Evolutionary conservation across 1,140 invertebrate genomes (phyloP).

Genomic region (Drosophila insularis): DNA sequence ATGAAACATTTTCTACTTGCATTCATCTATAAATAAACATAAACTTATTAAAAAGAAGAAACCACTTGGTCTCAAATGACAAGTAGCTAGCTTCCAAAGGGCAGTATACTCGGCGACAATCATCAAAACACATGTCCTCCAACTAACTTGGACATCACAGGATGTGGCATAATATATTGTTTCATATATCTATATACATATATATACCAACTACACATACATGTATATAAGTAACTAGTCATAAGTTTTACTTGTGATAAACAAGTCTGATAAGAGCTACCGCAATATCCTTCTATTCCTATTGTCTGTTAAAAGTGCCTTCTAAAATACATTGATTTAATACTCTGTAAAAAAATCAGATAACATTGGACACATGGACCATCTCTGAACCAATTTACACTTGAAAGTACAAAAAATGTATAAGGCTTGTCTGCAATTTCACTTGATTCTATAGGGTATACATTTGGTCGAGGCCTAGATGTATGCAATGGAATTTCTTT

Average conservation of each 20-base stretch:
- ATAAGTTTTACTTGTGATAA: conserved; percentile 18
- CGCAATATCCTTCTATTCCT: conserved; percentile 16
- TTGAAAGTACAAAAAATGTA: too few species aligned
- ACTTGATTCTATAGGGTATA: too few species aligned
- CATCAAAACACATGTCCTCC: conserved; percentile 17
- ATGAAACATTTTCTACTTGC: not conserved
- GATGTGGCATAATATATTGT: conserved; percentile 1
- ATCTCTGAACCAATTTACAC: too few species aligned
- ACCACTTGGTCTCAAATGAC: conserved; percentile 35
- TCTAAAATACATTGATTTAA: not conserved
- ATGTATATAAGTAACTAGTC: conserved; percentile 11
- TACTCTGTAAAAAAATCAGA: not conserved
- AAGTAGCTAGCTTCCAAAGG: conserved; percentile 21
- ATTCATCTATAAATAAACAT: conserved; percentile 13
- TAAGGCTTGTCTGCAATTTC: too few species aligned
- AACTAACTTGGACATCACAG: conserved; percentile 13
- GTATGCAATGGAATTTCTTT: conserved; percentile 29
- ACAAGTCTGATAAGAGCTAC: conserved; percentile 13
- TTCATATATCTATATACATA: not conserved
- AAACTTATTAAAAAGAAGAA: conserved; percentile 7
- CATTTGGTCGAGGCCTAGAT: not conserved
- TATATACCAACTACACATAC: too few species aligned
- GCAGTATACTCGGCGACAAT: conserved; percentile 27
- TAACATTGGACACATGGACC: not conserved
- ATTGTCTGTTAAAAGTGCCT: conserved; percentile 38